Conservation (phyloP, 1,140 invertebrate genomes). For the Cylas formicarius region DNA sequence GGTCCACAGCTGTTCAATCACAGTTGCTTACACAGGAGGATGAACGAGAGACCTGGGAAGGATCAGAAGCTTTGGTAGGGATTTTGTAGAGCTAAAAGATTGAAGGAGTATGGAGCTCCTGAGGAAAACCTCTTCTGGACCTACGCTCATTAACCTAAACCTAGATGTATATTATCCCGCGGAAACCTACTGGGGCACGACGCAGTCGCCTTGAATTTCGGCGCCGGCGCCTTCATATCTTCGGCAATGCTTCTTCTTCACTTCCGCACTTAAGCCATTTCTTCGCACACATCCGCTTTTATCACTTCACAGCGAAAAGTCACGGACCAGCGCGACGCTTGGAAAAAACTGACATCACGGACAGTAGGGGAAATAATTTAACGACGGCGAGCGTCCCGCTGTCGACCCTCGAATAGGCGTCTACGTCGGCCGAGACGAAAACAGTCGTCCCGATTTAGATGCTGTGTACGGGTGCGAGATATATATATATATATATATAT, state of each 20-base stretch:
- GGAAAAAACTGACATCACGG: slow-evolving; percentile 6
- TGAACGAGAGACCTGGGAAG: too few species aligned
- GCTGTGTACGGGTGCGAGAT: too few species aligned
- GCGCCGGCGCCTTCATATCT: slow-evolving; percentile 20
- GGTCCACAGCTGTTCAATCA: too few species aligned
- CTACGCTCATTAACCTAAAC: too few species aligned
- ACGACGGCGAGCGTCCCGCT: background rate
- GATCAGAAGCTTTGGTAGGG: too few species aligned
- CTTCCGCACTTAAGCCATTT: background rate
- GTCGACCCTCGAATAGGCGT: background rate
- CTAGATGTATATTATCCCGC: background rate
- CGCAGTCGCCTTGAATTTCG: slow-evolving; percentile 20
- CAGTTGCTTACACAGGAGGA: too few species aligned
- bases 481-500: too few species aligned
- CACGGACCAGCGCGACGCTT: background rate
- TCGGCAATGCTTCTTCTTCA: background rate
- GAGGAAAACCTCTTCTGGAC: too few species aligned
- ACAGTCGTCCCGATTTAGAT: slow-evolving; percentile 19
- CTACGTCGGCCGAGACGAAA: slow-evolving; percentile 3
- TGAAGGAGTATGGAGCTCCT: too few species aligned
- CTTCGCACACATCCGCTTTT: background rate
- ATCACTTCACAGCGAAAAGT: background rate
- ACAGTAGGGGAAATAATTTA: background rate
- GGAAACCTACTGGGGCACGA: slow-evolving; percentile 19
- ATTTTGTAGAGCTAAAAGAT: too few species aligned